Percentiles rank a stretch among this genome's conserved stretches.
phyloP scores from a whole-genome alignment of 1,140 invertebrate genomes.

The Megalopta genalis region DNA sequence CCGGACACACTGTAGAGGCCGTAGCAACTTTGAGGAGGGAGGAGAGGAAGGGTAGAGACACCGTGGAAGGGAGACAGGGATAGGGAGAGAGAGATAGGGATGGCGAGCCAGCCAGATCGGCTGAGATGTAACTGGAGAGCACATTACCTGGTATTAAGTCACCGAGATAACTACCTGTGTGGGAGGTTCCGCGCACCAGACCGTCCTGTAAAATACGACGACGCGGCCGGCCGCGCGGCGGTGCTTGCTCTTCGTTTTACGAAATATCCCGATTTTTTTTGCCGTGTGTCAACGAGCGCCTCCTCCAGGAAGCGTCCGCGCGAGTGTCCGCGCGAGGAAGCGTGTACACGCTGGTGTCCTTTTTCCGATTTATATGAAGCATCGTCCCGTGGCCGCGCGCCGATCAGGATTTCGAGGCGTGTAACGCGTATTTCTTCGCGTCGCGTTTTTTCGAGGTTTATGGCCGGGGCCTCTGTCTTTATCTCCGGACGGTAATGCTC shows the following conservation, averaged over 20 bases:
- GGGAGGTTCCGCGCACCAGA: constrained; percentile 69
- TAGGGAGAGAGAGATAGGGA: constrained; percentile 8
- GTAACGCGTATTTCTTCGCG: constrained; percentile 25
- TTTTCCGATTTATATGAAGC: constrained; percentile 56
- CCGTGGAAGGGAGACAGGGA: neutral
- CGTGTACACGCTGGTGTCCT: constrained; percentile 8
- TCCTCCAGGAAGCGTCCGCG: constrained; percentile 32
- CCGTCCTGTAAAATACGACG: constrained; percentile 51
- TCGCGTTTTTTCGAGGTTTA: constrained; percentile 32
- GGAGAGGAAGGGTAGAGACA: neutral
- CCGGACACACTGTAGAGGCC: neutral
- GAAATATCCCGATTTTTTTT: constrained; percentile 54
- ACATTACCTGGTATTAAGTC: constrained; percentile 79
- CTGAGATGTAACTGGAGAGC: constrained; percentile 76
- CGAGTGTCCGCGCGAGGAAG: neutral
- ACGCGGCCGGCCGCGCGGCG: constrained; percentile 36
- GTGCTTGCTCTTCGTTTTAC: constrained; percentile 44
- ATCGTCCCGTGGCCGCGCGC: constrained; percentile 23
- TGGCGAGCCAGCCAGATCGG: constrained; percentile 62
- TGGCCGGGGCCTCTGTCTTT: neutral
- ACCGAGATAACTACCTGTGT: constrained; percentile 78
- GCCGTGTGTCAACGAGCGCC: constrained; percentile 35
- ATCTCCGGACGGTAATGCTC: neutral
- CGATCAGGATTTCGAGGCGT: constrained; percentile 52
- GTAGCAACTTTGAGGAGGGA: constrained; percentile 6